Conservation (phyloP, 1,140 invertebrate species). For the Sitophilus oryzae region DNA sequence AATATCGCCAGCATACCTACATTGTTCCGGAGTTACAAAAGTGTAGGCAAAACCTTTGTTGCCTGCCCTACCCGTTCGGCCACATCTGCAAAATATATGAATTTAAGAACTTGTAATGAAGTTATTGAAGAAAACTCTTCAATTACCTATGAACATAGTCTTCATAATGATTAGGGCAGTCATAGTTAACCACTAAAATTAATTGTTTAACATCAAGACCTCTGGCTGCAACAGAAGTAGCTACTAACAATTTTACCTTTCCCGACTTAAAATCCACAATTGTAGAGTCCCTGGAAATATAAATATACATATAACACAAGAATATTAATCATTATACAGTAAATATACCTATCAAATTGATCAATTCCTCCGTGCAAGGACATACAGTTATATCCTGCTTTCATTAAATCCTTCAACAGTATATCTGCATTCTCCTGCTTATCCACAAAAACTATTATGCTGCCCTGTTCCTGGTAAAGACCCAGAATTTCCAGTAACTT, state of each 20-base stretch:
- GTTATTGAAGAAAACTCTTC: no score
- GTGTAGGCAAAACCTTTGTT: constrained; percentile 97
- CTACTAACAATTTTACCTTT: constrained; percentile 76
- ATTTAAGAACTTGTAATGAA: no score
- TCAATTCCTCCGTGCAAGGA: constrained; percentile 98
- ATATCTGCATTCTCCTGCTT: constrained; percentile 98
- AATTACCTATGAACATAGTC: constrained; percentile 91
- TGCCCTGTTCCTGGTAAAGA: constrained; percentile 88
- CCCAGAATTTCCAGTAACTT: constrained; percentile 95
- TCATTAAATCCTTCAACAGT: constrained; percentile 92
- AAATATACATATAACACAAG: neutral
- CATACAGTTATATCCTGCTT: constrained; percentile 92
- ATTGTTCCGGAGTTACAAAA: constrained; percentile 91
- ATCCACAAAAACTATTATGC: constrained; percentile 96
- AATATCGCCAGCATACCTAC: constrained; percentile 84
- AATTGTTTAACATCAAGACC: constrained; percentile 98
- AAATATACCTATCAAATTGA: constrained; percentile 80
- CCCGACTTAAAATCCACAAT: constrained; percentile 98
- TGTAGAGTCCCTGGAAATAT: constrained; percentile 69
- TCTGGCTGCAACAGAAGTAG: constrained; percentile 94
- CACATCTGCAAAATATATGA: constrained; percentile 58
- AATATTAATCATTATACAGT: no score
- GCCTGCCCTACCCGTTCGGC: constrained; percentile 87
- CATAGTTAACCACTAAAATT: constrained; percentile 97
- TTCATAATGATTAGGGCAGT: constrained; percentile 99